These are phyloP conservation scores for Microcebus jonahi DNA, from an alignment of 2,113 vertebrate species.

Conservation along the genomic window DNA sequence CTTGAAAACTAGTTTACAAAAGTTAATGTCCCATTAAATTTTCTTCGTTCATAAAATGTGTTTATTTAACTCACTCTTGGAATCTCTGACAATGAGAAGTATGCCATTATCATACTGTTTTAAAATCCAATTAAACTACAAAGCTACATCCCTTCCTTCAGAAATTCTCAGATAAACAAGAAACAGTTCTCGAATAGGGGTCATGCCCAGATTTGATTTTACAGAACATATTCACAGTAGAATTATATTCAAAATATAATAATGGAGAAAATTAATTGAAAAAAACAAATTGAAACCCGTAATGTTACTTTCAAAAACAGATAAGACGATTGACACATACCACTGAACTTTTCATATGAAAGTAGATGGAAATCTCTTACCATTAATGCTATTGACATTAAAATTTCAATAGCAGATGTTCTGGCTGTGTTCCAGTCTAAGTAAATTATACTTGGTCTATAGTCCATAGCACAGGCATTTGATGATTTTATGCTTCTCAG, in stretches of 20 bases:
- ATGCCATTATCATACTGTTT: neutral
- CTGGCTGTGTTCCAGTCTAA: slow-evolving; percentile 31
- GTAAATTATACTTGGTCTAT: slow-evolving; percentile 41
- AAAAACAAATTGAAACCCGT: slow-evolving; percentile 21
- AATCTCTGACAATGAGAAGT: slow-evolving; percentile 40
- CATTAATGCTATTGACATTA: slow-evolving; percentile 35
- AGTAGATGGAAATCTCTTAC: slow-evolving; percentile 28
- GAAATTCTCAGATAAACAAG: neutral
- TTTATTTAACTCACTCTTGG: slow-evolving; percentile 37
- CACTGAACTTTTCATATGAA: slow-evolving; percentile 32
- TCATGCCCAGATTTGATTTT: slow-evolving; percentile 28
- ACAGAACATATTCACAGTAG: slow-evolving; percentile 11
- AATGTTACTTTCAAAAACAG: neutral
- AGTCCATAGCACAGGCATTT: slow-evolving; percentile 1
- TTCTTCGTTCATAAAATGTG: slow-evolving; percentile 43
- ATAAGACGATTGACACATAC: slow-evolving; percentile 4
- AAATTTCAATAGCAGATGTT: slow-evolving; percentile 57
- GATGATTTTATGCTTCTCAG: slow-evolving; percentile 43
- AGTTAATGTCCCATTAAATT: slow-evolving; percentile 16
- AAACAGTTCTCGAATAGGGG: neutral
- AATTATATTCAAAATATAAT: slow-evolving; percentile 27
- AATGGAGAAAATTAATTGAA: slow-evolving; percentile 36
- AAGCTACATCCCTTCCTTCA: neutral
- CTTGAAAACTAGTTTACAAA: slow-evolving; percentile 51
- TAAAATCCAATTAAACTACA: slow-evolving; percentile 41